Evolutionary conservation across 1,140 invertebrate genomes (phyloP).

Genomic region (Acromyrmex heyeri): DNA sequence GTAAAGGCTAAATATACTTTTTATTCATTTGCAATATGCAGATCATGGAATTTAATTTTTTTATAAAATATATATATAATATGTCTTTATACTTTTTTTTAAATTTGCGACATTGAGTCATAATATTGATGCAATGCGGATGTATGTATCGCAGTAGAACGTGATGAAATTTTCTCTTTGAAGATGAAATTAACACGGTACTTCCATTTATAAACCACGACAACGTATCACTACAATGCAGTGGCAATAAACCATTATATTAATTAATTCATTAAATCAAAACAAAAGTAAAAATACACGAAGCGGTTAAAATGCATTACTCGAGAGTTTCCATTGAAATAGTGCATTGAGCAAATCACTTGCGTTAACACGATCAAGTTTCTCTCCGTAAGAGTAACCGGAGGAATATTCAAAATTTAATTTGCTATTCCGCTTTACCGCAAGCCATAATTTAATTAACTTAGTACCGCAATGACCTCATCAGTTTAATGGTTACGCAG

Average conservation of each 20-base stretch:
- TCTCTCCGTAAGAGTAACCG: neutral
- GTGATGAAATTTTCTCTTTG: constrained; percentile 4
- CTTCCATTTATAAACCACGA: neutral
- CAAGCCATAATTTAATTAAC: constrained; percentile 45
- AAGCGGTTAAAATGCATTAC: neutral
- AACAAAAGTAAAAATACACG: constrained; percentile 2
- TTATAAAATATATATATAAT: neutral
- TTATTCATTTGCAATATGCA: no score
- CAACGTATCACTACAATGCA: neutral
- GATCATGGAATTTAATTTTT: no score
- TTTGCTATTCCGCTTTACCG: constrained; percentile 40
- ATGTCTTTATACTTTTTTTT: neutral
- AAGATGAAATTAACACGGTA: neutral
- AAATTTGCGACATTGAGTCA: neutral
- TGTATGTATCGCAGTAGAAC: neutral
- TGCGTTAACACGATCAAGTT: neutral
- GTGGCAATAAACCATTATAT: constrained; percentile 15
- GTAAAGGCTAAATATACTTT: no score
- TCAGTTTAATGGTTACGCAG: constrained; percentile 40
- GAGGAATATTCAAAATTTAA: constrained; percentile 43
- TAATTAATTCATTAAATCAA: constrained; percentile 20
- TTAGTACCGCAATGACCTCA: constrained; percentile 15
- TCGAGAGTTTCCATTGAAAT: neutral
- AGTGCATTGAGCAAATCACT: neutral
- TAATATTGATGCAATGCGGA: neutral